Base-by-base conservation (phyloP, 1,140 invertebrate genomes). In the Galleria mellonella region DNA sequence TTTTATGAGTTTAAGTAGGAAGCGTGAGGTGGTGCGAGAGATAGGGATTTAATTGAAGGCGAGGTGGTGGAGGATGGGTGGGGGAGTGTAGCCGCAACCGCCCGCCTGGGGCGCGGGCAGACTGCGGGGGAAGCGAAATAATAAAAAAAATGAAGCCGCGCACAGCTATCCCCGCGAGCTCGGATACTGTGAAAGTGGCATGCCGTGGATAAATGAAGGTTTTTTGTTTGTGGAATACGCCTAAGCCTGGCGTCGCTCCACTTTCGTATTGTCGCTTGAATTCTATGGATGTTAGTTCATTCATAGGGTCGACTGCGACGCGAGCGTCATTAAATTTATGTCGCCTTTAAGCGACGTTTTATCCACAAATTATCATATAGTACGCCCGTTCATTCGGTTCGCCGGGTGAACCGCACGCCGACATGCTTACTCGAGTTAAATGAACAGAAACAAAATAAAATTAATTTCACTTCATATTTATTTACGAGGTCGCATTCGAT, bases 181-280 rank as follows among this genome's bases (percentile, higher is more conserved):
- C 81, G 81, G 81, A 84, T 78, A 72, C 81, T 71, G 70, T 81
- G 81, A 84, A 82, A 84, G 75, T 82, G 77, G 77, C 77, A 82
- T 77, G 74, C 71, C 57, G 66, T 70, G 77, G 74, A 81, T 84
- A 84, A 84, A 84, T 84, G 77, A 82, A 81, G 57, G 61, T 77
- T 81, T 76, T 84, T 84, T 78, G 73, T 82, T 73, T 81, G 68
- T 66, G 65, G 62, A 78, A 79, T 77, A 77, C 70, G 75, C 72
- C 75, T 79, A 83, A 79, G 73, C 78, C 61, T 55, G 50, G 48
- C 73, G 67, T 62, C 70, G 75, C 64, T 74, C 75, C 64, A 83
- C 75, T 83, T 83, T 78, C 47, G 68, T 59, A 83, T 79, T 79
- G 73, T 83, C 67, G 66, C 61, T 68, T 58, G 41, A 76, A 79